Evolutionary conservation across 2,888 invertebrate genomes (phyloP).

Genomic region (Drosophila neotestacea): DNA sequence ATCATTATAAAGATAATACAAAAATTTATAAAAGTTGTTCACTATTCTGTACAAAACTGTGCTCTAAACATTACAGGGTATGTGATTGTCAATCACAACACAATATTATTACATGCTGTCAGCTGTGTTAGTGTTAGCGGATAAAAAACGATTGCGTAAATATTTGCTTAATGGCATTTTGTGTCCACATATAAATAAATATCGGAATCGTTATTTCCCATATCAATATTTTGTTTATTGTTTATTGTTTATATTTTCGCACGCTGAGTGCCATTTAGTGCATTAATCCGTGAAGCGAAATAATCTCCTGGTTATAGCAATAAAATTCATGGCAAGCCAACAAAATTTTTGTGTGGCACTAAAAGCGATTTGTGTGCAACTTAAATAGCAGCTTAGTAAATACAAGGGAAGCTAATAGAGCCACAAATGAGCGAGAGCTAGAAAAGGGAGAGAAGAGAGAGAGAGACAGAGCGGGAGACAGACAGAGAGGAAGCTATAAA

Average conservation of each 20-base stretch:
- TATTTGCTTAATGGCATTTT: constrained; percentile 50
- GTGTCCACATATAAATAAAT: constrained; percentile 35
- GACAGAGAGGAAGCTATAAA: neutral
- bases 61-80: neutral
- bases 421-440: neutral
- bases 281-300: constrained; percentile 51
- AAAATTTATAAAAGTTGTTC: no score
- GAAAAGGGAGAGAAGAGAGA: neutral
- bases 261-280: constrained; percentile 48
- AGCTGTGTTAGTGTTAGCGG: constrained; percentile 27
- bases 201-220: constrained; percentile 28
- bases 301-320: constrained; percentile 41
- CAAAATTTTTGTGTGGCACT: constrained; percentile 1
- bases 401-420: neutral
- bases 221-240: constrained; percentile 27
- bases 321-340: constrained; percentile 31
- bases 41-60: no score
- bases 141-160: constrained; percentile 28
- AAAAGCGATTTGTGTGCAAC: constrained; percentile 38
- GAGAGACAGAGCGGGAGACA: neutral
- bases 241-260: constrained; percentile 31
- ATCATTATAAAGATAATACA: no score
- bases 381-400: constrained; percentile 15
- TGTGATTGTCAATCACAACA: neutral
- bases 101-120: neutral